These are phyloP conservation scores for Okamejei kenojei DNA, from an alignment of 2,797 vertebrate genomes.

Conservation along the genomic window DNA sequence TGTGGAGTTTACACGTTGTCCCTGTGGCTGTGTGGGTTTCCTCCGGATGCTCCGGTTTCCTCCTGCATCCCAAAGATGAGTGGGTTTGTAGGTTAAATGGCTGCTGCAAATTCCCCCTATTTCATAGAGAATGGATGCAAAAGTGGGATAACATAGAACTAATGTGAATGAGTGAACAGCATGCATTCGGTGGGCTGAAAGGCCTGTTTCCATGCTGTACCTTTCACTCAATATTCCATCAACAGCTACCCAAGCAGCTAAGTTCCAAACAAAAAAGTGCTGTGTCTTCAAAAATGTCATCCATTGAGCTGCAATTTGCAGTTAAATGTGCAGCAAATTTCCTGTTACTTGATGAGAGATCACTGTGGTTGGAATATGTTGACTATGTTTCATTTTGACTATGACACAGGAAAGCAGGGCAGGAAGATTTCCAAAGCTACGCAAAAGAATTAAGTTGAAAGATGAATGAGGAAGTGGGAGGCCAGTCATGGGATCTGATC, in stretches of 20 bases:
- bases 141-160: no score
- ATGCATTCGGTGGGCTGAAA: no score
- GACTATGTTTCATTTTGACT: slow-evolving; percentile 16
- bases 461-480: slow-evolving; percentile 8
- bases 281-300: neutral
- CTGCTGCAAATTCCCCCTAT: no score
- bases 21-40: no score
- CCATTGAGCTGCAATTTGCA: neutral
- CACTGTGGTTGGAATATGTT: neutral
- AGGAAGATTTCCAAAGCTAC: neutral
- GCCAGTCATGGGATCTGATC: neutral
- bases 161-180: no score
- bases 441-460: neutral
- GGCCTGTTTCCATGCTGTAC: no score
- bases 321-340: neutral
- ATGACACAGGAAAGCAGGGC: neutral
- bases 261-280: neutral
- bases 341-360: neutral
- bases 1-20: no score
- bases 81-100: no score
- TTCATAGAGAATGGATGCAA: no score
- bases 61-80: no score
- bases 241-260: neutral
- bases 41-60: no score
- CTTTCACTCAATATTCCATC: neutral